Base-by-base conservation (phyloP, 2,113 vertebrate genomes). In the Saimiri boliviensis region DNA sequence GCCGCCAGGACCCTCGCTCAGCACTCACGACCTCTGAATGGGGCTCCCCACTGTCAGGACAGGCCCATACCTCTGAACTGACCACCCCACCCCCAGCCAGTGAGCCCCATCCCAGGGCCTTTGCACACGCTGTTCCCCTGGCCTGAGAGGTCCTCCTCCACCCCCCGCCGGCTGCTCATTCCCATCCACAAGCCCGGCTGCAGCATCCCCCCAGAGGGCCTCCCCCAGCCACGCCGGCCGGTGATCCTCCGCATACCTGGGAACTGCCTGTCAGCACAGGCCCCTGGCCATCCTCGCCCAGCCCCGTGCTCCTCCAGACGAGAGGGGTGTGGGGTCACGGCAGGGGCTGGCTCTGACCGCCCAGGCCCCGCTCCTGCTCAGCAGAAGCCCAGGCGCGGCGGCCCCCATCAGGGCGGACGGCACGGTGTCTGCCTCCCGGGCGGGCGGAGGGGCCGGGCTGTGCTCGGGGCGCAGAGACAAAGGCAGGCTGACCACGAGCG, bases 401-500 rank as follows among this genome's bases (percentile, higher is more conserved):
- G 49, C 76, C 45, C 74, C 80, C 40, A 8, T 23, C 13, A 37
- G 2, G 73, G 52, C 1, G 0, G 35, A 58, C 71, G 71, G 40
- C 16, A 1, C 3, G 0, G 23, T 1, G 63, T n/a, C 58, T 30
- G 14, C 0, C 0, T 95, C 40, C 19, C 1, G 16, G 68, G 77
- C 45, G 3, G 5, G 8, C 4, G 8, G 60, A 83, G 89, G 9
- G 35, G 16, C 85, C 66, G 7, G 49, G 87, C 7, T 60, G 87
- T 1, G 40, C 94, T 13, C 7, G 47, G 90, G 97, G 70, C 47
- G 49, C 87, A 74, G 93, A 97, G 97, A 98, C 98, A 98, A 98
- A 98, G 97, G 98, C 98, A 94, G 94, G 97, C 96, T 94, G 97
- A 97, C 98, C 97, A 84, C 2, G 0, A 0, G 93, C 83, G 81